Evolutionary conservation across 2,888 invertebrate species (phyloP), one percentile per base, ranked within the genome.

Genomic region (Morpho deidamia): DNA sequence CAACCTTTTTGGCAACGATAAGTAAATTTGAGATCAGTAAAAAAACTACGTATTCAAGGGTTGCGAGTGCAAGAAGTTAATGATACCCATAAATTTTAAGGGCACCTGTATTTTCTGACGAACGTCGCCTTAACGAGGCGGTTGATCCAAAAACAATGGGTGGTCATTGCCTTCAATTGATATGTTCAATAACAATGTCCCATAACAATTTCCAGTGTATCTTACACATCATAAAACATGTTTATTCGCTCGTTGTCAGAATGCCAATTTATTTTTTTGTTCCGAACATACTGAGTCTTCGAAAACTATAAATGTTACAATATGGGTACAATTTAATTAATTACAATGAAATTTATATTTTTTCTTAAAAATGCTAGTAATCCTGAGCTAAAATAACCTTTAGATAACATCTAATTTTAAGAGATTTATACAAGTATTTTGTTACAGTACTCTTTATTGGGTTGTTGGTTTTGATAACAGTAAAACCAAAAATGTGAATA

Each of bases 81-180:
- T 80, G 78, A 70, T 69, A 68, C 66, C 72, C 73, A 82, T 83
- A 82, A 83, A 81, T 82, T 79, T 77, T 14, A 74, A 66, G 62
- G 68, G 67, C 69, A 64, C 70, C 69, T 66, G 78, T 76, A 82
- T 77, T 61, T 37, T 48, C 43, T 47, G 43, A 37, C 38, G 46
- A 40, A 37, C 47, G 69, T 70, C 65, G 62, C 64, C 65, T 76
- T 84, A 83, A 83, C 74, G 78, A 84, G 79, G 78, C 76, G 69
- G 72, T 76, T 77, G 78, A 78, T 78, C 78, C 72, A 77, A 75
- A 74, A 65, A 81, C 81, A 84, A 83, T 81, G 81, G 80, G 78
- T 76, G 77, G 77, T 67, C 74, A 47, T 48, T 48, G 48, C 44
- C 51, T 48, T 51, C 51, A 57, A 83, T 77, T 82, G 77, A 81